Conservation (phyloP, 1,140 invertebrate species). For the Ptiloglossa arizonensis region DNA sequence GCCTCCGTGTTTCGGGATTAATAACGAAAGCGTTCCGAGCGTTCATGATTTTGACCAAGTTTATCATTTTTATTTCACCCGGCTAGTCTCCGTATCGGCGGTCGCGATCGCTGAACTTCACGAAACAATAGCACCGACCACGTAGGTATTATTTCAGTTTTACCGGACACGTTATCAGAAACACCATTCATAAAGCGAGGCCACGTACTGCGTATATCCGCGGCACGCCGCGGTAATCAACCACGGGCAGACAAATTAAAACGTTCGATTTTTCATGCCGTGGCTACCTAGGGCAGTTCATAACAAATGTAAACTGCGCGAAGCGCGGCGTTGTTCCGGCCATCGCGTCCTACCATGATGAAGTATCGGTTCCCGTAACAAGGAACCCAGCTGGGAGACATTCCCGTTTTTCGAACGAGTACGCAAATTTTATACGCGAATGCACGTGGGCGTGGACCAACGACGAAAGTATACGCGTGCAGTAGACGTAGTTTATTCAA, state of each 20-base stretch:
- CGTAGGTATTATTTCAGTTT: slow-evolving; percentile 50
- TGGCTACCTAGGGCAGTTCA: slow-evolving; percentile 20
- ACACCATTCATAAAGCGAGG: slow-evolving; percentile 37
- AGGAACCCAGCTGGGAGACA: slow-evolving; percentile 18
- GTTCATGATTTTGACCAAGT: slow-evolving; percentile 16
- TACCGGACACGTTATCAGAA: slow-evolving; percentile 44
- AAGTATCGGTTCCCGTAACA: slow-evolving; percentile 21
- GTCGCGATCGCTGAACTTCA: slow-evolving; percentile 37
- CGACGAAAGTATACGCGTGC: slow-evolving; percentile 46
- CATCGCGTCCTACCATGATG: neutral
- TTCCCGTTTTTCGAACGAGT: slow-evolving; percentile 17
- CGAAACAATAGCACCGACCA: slow-evolving; percentile 37
- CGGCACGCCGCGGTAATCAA: slow-evolving; percentile 38
- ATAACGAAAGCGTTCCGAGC: neutral
- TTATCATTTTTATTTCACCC: slow-evolving; percentile 33
- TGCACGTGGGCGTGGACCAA: slow-evolving; percentile 52
- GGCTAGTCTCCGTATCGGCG: slow-evolving; percentile 32
- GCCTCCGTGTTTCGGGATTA: neutral
- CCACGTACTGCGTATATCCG: slow-evolving; percentile 14
- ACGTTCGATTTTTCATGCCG: slow-evolving; percentile 47
- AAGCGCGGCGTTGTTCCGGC: neutral
- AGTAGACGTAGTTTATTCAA: slow-evolving; percentile 79
- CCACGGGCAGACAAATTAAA: slow-evolving; percentile 43
- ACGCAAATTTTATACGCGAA: slow-evolving; percentile 16
- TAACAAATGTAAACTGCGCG: slow-evolving; percentile 49